Conservation (phyloP, 2,113 vertebrate species). For the Sinocyclocheilus anshuiensis region DNA sequence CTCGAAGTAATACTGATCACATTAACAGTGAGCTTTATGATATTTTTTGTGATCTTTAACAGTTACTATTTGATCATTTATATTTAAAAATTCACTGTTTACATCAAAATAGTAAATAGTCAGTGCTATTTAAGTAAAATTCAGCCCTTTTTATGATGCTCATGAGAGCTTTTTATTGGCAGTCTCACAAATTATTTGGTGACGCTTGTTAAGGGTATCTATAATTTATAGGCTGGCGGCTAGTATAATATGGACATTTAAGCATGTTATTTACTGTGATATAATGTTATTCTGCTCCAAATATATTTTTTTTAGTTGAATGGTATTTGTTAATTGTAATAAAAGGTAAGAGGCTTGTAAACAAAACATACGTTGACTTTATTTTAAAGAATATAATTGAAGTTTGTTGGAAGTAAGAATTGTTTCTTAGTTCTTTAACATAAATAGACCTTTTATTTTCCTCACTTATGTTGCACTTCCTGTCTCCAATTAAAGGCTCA, state of each 20-base stretch:
- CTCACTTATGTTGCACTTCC: conserved; percentile 37
- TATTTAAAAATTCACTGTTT: neutral
- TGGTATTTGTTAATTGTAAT: neutral
- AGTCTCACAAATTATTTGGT: neutral
- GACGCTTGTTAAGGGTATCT: neutral
- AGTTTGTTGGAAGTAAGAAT: conserved; percentile 8
- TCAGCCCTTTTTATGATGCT: neutral
- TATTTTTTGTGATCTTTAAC: neutral
- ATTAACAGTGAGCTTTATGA: neutral
- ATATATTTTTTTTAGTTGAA: neutral
- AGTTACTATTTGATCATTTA: neutral
- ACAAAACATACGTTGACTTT: neutral
- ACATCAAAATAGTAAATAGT: neutral
- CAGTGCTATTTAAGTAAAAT: neutral
- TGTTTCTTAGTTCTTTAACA: conserved; percentile 11
- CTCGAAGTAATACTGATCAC: neutral
- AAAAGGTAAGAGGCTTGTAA: neutral
- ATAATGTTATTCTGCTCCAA: neutral
- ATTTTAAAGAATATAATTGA: neutral
- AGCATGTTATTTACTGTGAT: neutral
- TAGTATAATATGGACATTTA: neutral
- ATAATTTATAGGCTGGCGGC: neutral
- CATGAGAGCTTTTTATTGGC: neutral
- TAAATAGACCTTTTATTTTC: conserved; percentile 21
- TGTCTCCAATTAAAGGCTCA: conserved; percentile 32